Base-by-base conservation (phyloP, 2,113 vertebrate genomes). In the Saguinus midas region DNA sequence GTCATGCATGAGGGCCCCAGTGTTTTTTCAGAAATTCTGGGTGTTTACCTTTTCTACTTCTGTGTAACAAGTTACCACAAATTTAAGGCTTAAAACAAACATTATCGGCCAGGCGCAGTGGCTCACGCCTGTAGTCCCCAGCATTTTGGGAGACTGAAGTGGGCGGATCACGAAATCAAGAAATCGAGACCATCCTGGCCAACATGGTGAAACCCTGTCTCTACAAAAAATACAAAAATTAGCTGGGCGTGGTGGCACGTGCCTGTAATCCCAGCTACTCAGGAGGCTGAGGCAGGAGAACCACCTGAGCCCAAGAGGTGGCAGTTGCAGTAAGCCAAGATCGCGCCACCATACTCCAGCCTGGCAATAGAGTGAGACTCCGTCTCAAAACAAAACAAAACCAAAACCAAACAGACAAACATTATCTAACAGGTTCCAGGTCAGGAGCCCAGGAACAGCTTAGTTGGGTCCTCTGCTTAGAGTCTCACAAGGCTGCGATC, bases 1-100 rank as follows among this genome's bases (percentile, higher is more conserved):
- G 21, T 76, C 58, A 35, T 58, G n/a, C 66, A 50, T 45, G 43
- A 84, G 58, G 58, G 9, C 14, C 37, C 6, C 12, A 29, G 17
- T 32, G 25, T 87, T 91, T 95, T 48, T 90, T 57, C 66, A 61
- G 64, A n/a, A 95, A 91, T 96, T 84, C 72, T 76, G 20, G 29
- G 13, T 70, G 8, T 57, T 37, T 81, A 91, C 1, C 10, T 23
- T 82, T 81, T 64, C 50, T 52, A 29, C 66, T 83, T 48, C 48
- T 76, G 48, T 75, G 70, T 89, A 81, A 87, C 43, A 75, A 83
- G 86, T 79, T n/a, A 72, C 57, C n/a, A 84, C 85, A 87, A 73
- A 70, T 35, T 66, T 73, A 72, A 45, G 21, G 23, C 45, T 90
- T 94, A 75, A 76, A 75, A 64, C 52, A 73, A 23, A 40, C 40